Conservation (phyloP, 2,888 invertebrate genomes). For the Tipula lateralis region DNA sequence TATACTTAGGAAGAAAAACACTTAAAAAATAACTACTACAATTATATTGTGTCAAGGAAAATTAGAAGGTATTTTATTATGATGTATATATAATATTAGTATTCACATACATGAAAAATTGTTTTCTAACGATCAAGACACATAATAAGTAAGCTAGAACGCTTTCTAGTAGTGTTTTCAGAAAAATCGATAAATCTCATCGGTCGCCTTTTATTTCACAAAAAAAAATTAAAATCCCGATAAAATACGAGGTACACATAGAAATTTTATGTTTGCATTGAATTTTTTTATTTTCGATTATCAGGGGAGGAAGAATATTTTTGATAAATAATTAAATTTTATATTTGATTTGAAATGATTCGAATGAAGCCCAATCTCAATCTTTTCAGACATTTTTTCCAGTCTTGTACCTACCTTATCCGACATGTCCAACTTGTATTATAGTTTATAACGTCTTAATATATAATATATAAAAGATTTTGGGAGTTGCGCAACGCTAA, state of each 20-base stretch:
- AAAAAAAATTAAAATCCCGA: background rate
- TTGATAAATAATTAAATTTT: background rate
- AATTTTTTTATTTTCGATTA: background rate
- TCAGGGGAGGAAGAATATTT: background rate
- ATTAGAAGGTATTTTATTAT: background rate
- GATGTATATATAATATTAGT: background rate
- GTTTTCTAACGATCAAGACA: background rate
- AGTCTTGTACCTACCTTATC: constrained; percentile 30
- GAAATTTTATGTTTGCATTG: background rate
- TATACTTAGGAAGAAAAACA: background rate
- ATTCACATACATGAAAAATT: background rate
- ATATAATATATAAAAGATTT: background rate
- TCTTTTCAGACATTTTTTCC: background rate
- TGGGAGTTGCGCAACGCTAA: constrained; percentile 28
- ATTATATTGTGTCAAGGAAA: background rate
- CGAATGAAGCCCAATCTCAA: background rate
- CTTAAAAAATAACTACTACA: background rate
- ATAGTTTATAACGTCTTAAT: background rate
- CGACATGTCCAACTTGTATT: constrained; percentile 26
- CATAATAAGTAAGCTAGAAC: background rate
- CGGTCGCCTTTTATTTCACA: background rate
- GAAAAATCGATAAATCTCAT: constrained; percentile 11
- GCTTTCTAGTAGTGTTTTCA: background rate
- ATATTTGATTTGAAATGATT: constrained; percentile 25
- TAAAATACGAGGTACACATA: background rate